Evolutionary conservation across 1,140 invertebrate genomes (phyloP).

Genomic region (Drosophila suzukii): DNA sequence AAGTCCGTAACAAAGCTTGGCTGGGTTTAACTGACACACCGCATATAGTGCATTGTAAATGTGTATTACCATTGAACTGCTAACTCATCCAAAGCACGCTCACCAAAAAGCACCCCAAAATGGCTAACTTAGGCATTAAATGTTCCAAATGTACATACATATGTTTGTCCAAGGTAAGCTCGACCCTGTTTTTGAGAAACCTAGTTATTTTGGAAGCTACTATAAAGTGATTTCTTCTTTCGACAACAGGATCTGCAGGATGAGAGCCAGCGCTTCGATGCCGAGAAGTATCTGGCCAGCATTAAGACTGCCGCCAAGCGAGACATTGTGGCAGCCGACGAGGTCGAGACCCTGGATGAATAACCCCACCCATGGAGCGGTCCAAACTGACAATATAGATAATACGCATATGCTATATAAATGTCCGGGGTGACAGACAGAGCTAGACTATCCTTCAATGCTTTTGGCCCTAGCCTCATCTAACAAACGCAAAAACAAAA

Average conservation of each 20-base stretch:
- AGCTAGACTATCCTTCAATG: slow-evolving; percentile 39
- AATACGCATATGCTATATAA: slow-evolving; percentile 35
- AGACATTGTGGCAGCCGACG: slow-evolving; percentile 75
- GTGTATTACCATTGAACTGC: slow-evolving; percentile 4
- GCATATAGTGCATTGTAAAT: slow-evolving; percentile 20
- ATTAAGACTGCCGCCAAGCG: slow-evolving; percentile 75
- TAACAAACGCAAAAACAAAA: slow-evolving; percentile 50
- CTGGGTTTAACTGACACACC: slow-evolving; percentile 48
- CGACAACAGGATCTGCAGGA: slow-evolving; percentile 75
- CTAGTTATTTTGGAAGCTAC: not conserved
- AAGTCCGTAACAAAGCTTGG: slow-evolving; percentile 56
- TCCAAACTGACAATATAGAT: slow-evolving; percentile 38
- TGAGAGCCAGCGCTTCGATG: slow-evolving; percentile 82
- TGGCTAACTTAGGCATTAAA: slow-evolving; percentile 27
- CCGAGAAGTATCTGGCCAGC: slow-evolving; percentile 79
- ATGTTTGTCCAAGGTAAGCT: slow-evolving; percentile 24
- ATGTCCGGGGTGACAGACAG: slow-evolving; percentile 14
- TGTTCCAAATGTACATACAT: slow-evolving; percentile 20
- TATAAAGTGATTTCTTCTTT: slow-evolving; percentile 12
- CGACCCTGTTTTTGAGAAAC: not conserved
- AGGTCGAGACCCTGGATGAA: slow-evolving; percentile 70
- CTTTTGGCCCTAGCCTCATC: slow-evolving; percentile 44
- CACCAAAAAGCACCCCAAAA: slow-evolving; percentile 3
- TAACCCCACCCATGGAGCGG: slow-evolving; percentile 9
- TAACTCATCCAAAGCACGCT: slow-evolving; percentile 18